Conservation (phyloP, 2,888 invertebrate species). For the Anoncus sp. region DNA sequence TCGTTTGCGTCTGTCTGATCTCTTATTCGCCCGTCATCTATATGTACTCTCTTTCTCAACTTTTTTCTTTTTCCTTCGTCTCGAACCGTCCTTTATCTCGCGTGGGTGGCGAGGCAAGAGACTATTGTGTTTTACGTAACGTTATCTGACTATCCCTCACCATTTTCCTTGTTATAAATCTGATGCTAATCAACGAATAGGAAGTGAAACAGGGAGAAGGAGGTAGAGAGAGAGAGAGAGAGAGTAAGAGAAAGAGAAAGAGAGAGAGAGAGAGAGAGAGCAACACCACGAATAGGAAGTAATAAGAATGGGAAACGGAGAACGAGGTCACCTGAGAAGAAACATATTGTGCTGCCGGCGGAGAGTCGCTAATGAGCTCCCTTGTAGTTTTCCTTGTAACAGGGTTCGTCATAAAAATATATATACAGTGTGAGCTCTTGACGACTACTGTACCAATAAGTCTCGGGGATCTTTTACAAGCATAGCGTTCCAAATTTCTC, state of each 20-base stretch:
- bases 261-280: constrained; percentile 14
- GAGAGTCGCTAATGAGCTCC: constrained; percentile 60
- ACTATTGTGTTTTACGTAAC: constrained; percentile 40
- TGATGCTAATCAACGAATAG: constrained; percentile 3
- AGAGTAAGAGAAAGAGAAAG: constrained; percentile 11
- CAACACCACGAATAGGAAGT: constrained; percentile 30
- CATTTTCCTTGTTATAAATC: constrained; percentile 18
- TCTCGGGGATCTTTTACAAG: constrained; percentile 17
- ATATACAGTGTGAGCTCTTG: constrained; percentile 5
- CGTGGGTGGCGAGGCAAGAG: constrained; percentile 5
- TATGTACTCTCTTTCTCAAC: constrained; percentile 10
- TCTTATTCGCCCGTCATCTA: constrained; percentile 56
- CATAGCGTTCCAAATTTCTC: not conserved
- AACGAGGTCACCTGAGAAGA: constrained; percentile 34
- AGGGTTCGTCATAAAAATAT: constrained; percentile 27
- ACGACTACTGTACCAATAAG: constrained; percentile 28
- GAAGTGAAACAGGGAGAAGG: constrained; percentile 8
- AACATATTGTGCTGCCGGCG: constrained; percentile 43
- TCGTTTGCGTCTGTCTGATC: constrained; percentile 9
- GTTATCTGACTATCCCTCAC: constrained; percentile 5
- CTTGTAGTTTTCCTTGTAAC: constrained; percentile 39
- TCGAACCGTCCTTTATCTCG: constrained; percentile 12
- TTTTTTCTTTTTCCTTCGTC: constrained; percentile 22
- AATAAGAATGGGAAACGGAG: constrained; percentile 32
- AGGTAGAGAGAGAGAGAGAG: constrained; percentile 8